Evolutionary conservation across 2,888 invertebrate genomes (phyloP), one percentile per base, ranked within the genome.

Genomic region (Dastarcus helophoroides): DNA sequence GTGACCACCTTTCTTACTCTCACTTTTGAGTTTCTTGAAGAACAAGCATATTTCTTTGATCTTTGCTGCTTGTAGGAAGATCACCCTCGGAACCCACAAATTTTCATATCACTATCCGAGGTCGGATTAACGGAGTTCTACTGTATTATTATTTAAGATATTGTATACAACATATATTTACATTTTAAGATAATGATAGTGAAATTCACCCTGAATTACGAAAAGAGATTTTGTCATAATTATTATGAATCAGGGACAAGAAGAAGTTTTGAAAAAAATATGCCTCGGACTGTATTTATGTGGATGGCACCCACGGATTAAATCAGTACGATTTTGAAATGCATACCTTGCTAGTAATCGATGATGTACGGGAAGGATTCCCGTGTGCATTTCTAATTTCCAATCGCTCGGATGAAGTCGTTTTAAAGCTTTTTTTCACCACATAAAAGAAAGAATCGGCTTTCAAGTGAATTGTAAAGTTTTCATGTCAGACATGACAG

Each of bases 211-310:
- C n/a, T n/a, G n/a, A n/a, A 24, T 49, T 9, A 40, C 37, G 25
- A 11, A 22, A 9, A 32, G 47, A 13, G 49, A 50, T 36, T 51
- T 48, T 35, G 16, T 50, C 17, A 39, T 53, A 10, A 32, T 44
- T n/a, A 39, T 44, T 3, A 43, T 44, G 40, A 46, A 31, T 31
- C 28, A 36, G 22, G 40, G 19, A 4, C 44, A 44, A 33, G 16
- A 14, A 11, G 36, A 42, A 12, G 25, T 41, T 7, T 35, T 46
- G 2, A 28, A 37, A 29, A n/a, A 42, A 41, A 29, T 42, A 30
- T 31, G 34, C 37, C 4, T 23, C 21, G 11, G 38, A 46, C 19
- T 43, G 41, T 24, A 23, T 46, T 16, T 46, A 42, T 26, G 12
- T 44, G 11, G 44, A 44, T 23, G 33, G 39, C 11, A 44, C 41